Evolutionary conservation across 2,797 vertebrate species (phyloP).

Genomic region (Alosa sapidissima): DNA sequence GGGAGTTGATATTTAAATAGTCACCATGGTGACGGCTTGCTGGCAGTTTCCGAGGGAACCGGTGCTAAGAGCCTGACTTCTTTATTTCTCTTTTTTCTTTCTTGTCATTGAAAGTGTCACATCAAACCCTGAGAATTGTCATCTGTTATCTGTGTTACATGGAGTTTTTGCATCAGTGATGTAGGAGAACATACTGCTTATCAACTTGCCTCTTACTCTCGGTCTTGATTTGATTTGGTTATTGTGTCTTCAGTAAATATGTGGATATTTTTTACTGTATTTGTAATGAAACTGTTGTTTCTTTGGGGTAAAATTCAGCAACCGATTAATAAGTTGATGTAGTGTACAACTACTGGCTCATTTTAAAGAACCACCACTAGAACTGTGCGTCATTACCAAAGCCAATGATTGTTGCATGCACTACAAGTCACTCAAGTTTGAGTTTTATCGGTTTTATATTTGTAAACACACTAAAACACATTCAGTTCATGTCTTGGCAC

Average conservation of each 20-base stretch:
- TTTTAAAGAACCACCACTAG: conserved; percentile 24
- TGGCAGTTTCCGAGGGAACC: conserved; percentile 47
- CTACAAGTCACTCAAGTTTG: conserved; percentile 49
- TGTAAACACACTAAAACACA: conserved; percentile 17
- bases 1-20: conserved; percentile 48
- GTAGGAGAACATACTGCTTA: conserved; percentile 4
- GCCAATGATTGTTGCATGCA: conserved; percentile 16
- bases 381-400: conserved; percentile 6
- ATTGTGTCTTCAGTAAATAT: conserved; percentile 11
- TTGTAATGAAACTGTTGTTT: neutral
- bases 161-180: neutral
- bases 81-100: neutral
- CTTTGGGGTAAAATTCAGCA: conserved; percentile 29
- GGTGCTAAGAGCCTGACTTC: conserved; percentile 28
- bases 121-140: neutral
- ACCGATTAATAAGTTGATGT: conserved; percentile 43
- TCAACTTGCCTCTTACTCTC: neutral
- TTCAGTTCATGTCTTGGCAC: neutral
- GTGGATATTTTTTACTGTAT: neutral
- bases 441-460: conserved; percentile 35
- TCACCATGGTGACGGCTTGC: conserved; percentile 49
- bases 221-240: neutral
- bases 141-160: neutral
- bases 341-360: conserved; percentile 24
- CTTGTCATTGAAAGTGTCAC: neutral